A percentile compares a stretch with the other conserved stretches of the same genome.
Evolutionary conservation across 2,888 invertebrate genomes (phyloP).

Genomic region (Tenthredo scrophulariae): DNA sequence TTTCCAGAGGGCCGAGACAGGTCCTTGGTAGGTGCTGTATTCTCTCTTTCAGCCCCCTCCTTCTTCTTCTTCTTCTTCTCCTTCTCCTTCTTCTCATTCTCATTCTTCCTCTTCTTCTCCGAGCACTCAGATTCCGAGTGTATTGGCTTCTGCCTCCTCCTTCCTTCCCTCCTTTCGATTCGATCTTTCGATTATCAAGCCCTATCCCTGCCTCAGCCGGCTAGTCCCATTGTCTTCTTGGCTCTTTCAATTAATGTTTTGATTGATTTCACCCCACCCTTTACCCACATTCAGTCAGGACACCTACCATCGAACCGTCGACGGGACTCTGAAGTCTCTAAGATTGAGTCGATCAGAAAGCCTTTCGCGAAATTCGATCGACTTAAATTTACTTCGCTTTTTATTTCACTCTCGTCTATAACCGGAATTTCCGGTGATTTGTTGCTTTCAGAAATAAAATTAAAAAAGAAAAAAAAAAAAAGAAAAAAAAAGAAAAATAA

Average conservation of each 20-base stretch:
- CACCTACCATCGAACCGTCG: constrained; percentile 18
- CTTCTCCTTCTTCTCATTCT: background rate
- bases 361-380: constrained; percentile 34
- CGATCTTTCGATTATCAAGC: constrained; percentile 77
- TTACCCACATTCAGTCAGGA: constrained; percentile 21
- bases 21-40: constrained; percentile 37
- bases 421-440: background rate
- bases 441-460: background rate
- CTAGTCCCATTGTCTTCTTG: constrained; percentile 74
- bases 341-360: constrained; percentile 48
- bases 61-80: background rate
- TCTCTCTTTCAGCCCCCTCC: constrained; percentile 7
- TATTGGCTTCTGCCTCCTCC: constrained; percentile 42
- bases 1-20: constrained; percentile 48
- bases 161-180: constrained; percentile 50
- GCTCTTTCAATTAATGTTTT: constrained; percentile 78
- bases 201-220: constrained; percentile 70
- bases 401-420: background rate
- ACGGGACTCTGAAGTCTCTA: background rate
- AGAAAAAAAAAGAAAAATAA: no score
- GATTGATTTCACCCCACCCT: constrained; percentile 76
- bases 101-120: background rate
- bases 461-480: no score
- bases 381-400: constrained; percentile 11
- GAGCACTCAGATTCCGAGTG: constrained; percentile 48